Conservation (phyloP, 1,140 invertebrate genomes). For the Lepidurus packardi region DNA sequence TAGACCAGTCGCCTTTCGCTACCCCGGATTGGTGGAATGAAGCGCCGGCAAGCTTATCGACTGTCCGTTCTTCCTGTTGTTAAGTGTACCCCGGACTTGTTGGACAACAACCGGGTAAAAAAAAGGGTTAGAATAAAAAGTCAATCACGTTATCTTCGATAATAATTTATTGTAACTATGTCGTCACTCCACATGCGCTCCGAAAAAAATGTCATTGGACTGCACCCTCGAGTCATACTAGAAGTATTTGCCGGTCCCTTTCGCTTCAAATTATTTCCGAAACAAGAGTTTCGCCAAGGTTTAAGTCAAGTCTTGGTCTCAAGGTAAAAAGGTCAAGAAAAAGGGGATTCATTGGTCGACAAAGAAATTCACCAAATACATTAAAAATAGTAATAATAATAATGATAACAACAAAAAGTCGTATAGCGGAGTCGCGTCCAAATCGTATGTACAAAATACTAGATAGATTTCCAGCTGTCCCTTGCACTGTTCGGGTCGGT, state of each 20-base stretch:
- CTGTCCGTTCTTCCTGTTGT: too few species aligned
- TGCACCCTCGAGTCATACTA: too few species aligned
- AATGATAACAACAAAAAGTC: background rate
- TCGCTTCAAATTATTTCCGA: background rate
- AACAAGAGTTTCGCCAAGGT: background rate
- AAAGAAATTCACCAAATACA: background rate
- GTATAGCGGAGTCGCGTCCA: background rate
- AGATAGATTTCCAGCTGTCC: constrained; percentile 3
- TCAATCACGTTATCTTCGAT: background rate
- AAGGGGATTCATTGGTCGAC: background rate
- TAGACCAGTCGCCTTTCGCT: too few species aligned
- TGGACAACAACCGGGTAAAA: too few species aligned
- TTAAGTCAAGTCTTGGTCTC: background rate
- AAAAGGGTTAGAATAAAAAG: background rate
- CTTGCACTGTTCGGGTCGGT: background rate
- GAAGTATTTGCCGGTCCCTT: background rate
- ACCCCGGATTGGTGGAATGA: too few species aligned
- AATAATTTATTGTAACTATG: constrained; percentile 14
- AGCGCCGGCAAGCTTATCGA: too few species aligned
- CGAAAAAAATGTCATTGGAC: background rate
- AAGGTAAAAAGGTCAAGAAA: background rate
- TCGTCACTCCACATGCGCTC: background rate
- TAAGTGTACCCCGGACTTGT: too few species aligned
- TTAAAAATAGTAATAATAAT: too few species aligned
- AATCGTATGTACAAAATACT: background rate